phyloP scores from a whole-genome alignment of 2,888 invertebrate species.

The Xestia sexstrigata region DNA sequence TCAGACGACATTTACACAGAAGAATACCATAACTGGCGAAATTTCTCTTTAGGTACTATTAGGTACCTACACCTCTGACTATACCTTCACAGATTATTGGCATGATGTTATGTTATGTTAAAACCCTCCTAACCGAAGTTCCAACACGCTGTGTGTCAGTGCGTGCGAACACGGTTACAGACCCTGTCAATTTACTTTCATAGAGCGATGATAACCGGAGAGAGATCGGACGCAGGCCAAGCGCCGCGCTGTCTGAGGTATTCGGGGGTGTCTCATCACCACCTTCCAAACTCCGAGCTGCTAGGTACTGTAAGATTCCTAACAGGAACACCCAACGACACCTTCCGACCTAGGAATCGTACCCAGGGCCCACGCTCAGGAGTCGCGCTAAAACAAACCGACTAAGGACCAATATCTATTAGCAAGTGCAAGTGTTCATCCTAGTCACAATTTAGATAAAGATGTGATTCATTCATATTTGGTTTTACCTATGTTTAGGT shows the following conservation, averaged over 20 bases:
- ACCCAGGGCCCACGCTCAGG: background rate
- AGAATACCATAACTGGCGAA: background rate
- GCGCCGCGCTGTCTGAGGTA: background rate
- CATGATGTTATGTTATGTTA: no score
- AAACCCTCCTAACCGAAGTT: background rate
- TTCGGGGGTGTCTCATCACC: background rate
- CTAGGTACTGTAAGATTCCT: background rate
- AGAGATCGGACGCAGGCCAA: background rate
- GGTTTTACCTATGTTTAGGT: no score
- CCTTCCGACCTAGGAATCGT: background rate
- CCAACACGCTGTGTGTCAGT: background rate
- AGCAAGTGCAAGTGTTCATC: no score
- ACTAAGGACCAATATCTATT: no score
- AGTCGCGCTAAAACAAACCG: no score
- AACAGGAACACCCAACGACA: background rate
- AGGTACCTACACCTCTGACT: no score
- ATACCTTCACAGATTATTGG: no score
- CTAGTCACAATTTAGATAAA: background rate
- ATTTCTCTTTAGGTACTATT: no score
- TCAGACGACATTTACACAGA: background rate
- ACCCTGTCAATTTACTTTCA: background rate
- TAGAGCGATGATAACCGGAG: background rate
- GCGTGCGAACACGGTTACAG: background rate
- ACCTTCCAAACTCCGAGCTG: background rate
- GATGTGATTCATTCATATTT: background rate